Conservation (phyloP, 2,888 invertebrate genomes). For the Calameuta idolon region DNA sequence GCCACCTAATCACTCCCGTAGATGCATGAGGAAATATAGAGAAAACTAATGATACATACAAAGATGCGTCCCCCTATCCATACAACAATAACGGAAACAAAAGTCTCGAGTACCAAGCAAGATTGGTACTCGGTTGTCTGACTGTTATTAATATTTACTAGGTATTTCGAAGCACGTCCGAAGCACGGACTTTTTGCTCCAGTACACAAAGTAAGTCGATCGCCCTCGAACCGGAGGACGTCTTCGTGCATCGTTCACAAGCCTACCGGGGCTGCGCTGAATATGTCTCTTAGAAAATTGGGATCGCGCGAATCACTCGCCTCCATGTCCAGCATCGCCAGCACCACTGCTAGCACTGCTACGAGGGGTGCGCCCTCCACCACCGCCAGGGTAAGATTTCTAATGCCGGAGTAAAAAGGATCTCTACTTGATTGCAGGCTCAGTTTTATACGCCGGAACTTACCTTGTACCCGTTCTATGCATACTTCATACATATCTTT, state of each 20-base stretch:
- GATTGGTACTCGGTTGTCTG: neutral
- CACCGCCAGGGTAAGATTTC: conserved; percentile 80
- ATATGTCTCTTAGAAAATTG: conserved; percentile 72
- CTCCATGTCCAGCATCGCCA: conserved; percentile 66
- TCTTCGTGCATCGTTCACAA: conserved; percentile 75
- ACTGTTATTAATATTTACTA: conserved; percentile 64
- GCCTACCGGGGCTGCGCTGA: conserved; percentile 73
- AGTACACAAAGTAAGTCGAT: conserved; percentile 87
- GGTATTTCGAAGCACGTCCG: conserved; percentile 94
- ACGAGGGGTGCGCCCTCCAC: conserved; percentile 73
- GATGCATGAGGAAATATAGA: neutral
- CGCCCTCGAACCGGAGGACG: conserved; percentile 80
- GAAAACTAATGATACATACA: neutral
- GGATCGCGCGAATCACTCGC: conserved; percentile 90
- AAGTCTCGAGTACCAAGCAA: neutral
- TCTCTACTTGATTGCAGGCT: neutral
- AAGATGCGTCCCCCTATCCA: neutral
- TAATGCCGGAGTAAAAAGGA: conserved; percentile 51
- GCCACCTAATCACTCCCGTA: neutral
- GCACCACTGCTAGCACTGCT: conserved; percentile 54
- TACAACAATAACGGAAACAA: neutral
- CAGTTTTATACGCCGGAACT: neutral
- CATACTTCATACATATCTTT: neutral
- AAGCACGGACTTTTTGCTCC: conserved; percentile 96
- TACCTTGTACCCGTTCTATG: neutral